These are phyloP conservation scores for Mesaphorura yosii DNA, from an alignment of 1,140 invertebrate species.

Conservation along the genomic window DNA sequence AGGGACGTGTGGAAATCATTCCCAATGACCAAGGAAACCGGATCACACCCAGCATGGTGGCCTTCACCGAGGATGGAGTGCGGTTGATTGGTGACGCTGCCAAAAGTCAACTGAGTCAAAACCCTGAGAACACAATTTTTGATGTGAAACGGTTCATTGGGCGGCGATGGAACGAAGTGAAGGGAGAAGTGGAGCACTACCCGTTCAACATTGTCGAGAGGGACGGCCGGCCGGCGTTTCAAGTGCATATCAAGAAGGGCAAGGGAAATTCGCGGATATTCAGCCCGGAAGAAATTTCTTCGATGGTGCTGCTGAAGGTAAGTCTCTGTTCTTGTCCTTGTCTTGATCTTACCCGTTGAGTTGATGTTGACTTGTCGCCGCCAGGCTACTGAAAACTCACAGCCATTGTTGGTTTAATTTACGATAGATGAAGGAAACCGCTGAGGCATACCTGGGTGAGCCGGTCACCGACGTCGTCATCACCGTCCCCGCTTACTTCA, in stretches of 20 bases:
- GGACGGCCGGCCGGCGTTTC: slow-evolving; percentile 38
- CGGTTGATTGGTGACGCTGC: slow-evolving; percentile 88
- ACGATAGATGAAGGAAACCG: background rate
- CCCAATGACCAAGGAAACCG: slow-evolving; percentile 97
- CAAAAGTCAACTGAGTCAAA: too few relatives aligned
- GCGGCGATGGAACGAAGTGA: slow-evolving; percentile 45
- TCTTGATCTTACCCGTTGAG: too few relatives aligned
- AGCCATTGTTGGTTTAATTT: too few relatives aligned
- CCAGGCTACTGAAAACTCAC: slow-evolving; percentile 21
- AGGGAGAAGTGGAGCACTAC: slow-evolving; percentile 45
- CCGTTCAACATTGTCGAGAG: slow-evolving; percentile 42
- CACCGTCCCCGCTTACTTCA: slow-evolving; percentile 42
- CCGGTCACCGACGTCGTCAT: slow-evolving; percentile 34
- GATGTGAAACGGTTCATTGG: slow-evolving; percentile 51
- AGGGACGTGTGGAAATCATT: slow-evolving; percentile 88
- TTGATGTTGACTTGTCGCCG: too few relatives aligned
- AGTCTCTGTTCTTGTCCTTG: too few relatives aligned
- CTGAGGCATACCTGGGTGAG: slow-evolving; percentile 31
- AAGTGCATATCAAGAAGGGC: too few relatives aligned
- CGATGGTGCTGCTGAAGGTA: slow-evolving; percentile 42
- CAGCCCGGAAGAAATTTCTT: slow-evolving; percentile 42
- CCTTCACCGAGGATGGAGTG: slow-evolving; percentile 86
- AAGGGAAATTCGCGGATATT: slow-evolving; percentile 28
- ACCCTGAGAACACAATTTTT: slow-evolving; percentile 96
- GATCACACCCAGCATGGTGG: slow-evolving; percentile 94